phyloP scores from a whole-genome alignment of 2,113 vertebrate species.

The Nansenia antarctica region DNA sequence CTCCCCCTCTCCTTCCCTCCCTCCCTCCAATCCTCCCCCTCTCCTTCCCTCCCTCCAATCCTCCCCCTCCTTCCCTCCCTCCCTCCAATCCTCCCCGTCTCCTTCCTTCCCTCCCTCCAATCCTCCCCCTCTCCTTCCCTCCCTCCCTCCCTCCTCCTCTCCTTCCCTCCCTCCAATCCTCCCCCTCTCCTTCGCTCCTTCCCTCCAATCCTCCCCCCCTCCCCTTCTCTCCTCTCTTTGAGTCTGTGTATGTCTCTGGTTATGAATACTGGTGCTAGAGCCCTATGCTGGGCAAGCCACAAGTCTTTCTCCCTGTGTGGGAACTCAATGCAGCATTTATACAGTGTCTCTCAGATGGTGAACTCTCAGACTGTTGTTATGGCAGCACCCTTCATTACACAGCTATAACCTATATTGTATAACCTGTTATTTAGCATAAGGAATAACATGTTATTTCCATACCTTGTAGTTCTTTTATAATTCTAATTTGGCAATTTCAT shows the following conservation, averaged over 20 bases:
- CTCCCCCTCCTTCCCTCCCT: constrained; percentile 18
- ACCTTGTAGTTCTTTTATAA: neutral
- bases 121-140: too few species aligned
- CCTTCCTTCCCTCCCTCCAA: too few species aligned
- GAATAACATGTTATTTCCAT: neutral
- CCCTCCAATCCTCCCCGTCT: too few species aligned
- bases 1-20: neutral
- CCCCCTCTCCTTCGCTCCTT: neutral
- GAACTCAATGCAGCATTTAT: neutral
- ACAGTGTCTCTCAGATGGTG: neutral
- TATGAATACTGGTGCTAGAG: neutral
- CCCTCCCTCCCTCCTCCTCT: neutral
- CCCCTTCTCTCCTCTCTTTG: neutral
- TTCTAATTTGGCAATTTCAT: too few species aligned
- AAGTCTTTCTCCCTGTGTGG: neutral
- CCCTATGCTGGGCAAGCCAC: neutral
- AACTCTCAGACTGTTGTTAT: neutral
- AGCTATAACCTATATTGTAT: neutral
- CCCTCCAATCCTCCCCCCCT: neutral
- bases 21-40: neutral
- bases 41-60: neutral
- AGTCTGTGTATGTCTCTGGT: neutral
- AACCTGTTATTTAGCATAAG: neutral
- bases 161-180: too few species aligned
- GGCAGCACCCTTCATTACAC: neutral